Conservation (phyloP, 2,113 vertebrate species). For the Noctilio leporinus region DNA sequence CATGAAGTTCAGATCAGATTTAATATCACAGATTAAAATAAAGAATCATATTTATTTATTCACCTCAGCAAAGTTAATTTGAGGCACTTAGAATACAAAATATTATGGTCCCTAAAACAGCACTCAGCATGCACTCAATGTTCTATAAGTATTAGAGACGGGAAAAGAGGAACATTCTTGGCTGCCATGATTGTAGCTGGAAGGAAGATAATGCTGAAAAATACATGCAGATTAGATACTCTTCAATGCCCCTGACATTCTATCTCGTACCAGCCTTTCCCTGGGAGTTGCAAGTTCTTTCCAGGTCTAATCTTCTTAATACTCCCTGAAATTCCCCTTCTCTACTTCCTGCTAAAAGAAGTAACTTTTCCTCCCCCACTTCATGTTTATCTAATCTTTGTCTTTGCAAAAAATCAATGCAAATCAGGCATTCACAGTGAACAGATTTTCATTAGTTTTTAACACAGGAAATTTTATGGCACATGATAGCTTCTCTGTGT, state of each 20-base stretch:
- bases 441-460: neutral
- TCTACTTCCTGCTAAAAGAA: neutral
- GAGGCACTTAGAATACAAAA: neutral
- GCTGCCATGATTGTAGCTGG: neutral
- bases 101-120: neutral
- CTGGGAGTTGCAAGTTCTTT: neutral
- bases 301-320: neutral
- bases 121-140: neutral
- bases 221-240: neutral
- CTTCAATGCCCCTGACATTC: neutral
- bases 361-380: neutral
- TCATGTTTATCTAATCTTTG: neutral
- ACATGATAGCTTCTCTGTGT: neutral
- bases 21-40: slow-evolving; percentile 22
- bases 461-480: neutral
- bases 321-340: neutral
- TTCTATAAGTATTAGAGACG: neutral
- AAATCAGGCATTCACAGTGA: neutral
- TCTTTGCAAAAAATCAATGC: neutral
- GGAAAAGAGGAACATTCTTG: neutral
- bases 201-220: neutral
- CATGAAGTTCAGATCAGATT: neutral
- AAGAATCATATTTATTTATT: neutral
- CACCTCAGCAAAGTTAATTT: slow-evolving; percentile 3
- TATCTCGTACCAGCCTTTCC: neutral